Evolutionary conservation across 2,888 invertebrate genomes (phyloP).

Genomic region (Athalia circularis): DNA sequence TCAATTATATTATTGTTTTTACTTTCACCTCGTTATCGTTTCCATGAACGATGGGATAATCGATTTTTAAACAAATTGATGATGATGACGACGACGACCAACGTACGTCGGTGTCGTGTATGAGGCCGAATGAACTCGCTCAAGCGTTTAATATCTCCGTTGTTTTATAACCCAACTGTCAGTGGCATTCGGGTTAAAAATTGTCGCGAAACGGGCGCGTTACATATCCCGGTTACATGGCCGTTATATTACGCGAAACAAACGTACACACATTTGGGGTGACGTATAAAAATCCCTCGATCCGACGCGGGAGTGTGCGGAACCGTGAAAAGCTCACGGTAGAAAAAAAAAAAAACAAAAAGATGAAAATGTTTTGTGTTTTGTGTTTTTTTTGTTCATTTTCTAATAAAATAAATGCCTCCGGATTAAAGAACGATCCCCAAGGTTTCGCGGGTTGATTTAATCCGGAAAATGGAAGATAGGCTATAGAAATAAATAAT

Average conservation of each 20-base stretch:
- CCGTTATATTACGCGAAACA: neutral
- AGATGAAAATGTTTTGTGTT: no score
- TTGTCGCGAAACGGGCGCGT: conserved; percentile 30
- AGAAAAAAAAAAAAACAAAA: no score
- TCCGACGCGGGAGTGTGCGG: no score
- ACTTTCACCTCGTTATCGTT: neutral
- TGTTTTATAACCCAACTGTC: conserved; percentile 20
- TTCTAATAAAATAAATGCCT: no score
- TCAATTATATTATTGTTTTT: neutral
- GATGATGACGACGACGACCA: conserved; percentile 7
- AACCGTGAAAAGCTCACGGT: no score
- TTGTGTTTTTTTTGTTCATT: no score
- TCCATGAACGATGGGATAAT: neutral
- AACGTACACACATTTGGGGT: neutral
- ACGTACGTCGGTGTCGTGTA: neutral
- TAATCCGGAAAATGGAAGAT: no score
- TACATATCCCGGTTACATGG: conserved; percentile 13
- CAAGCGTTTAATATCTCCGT: conserved; percentile 28
- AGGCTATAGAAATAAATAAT: no score
- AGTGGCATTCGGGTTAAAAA: conserved; percentile 43
- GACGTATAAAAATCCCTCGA: neutral
- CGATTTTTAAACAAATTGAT: conserved; percentile 15
- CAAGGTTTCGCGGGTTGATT: no score
- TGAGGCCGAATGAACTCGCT: conserved; percentile 22
- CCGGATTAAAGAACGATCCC: no score